Evolutionary conservation across 37 sponge, comb jelly and placozoan genomes (phyloP).

Genomic region (Cliona cf. orientalis): DNA sequence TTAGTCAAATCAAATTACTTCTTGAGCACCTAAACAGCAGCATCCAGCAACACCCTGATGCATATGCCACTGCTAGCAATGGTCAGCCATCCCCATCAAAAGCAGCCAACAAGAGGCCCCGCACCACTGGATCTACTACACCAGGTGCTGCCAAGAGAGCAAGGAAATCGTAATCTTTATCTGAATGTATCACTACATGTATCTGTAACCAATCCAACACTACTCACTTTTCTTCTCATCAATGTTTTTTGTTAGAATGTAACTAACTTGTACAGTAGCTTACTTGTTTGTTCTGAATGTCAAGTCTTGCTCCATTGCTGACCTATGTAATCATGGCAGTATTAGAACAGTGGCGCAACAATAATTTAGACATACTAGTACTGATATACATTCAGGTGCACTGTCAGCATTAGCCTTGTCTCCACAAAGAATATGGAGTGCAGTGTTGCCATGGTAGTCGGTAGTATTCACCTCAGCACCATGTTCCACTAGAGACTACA

Average conservation of each 20-base stretch:
- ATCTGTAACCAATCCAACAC: too few species aligned
- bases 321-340: background rate
- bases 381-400: slow-evolving; percentile 17
- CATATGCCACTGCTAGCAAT: too few species aligned
- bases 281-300: slow-evolving; percentile 22
- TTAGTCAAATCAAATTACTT: slow-evolving; percentile 10
- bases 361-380: slow-evolving; percentile 12
- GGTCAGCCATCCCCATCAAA: too few species aligned
- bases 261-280: background rate
- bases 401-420: background rate
- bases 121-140: too few species aligned
- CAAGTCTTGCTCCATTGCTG: slow-evolving; percentile 9
- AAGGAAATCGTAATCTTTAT: too few species aligned
- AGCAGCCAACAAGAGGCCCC: too few species aligned
- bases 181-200: too few species aligned
- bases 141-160: too few species aligned
- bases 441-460: slow-evolving; percentile 70
- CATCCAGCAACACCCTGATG: too few species aligned
- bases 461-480: slow-evolving; percentile 52
- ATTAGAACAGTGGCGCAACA: too few species aligned
- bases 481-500: slow-evolving; percentile 54
- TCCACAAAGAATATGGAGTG: slow-evolving; percentile 67
- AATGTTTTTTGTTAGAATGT: too few species aligned
- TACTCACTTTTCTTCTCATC: too few species aligned
- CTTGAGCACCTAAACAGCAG: slow-evolving; percentile 6